Evolutionary conservation across 30 jellyfish, hydroid and myxozoan genomes (phyloP).

Genomic region (Pelagia noctiluca): DNA sequence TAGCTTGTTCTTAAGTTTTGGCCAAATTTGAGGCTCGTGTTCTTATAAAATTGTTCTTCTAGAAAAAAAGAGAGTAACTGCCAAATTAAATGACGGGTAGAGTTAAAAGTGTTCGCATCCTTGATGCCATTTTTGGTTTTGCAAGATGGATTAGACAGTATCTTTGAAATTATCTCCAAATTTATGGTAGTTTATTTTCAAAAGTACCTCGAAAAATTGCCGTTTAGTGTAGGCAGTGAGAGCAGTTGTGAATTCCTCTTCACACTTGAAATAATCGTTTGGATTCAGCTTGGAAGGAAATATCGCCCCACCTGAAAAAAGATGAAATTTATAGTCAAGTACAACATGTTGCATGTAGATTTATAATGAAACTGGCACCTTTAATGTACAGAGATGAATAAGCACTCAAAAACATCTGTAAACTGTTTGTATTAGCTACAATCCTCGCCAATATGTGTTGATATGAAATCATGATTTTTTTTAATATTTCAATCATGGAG

Average conservation of each 20-base stretch:
- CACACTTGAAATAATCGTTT: slow-evolving; percentile 73
- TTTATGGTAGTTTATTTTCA: not conserved
- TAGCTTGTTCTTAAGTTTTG: too few species aligned
- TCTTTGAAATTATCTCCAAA: too few species aligned
- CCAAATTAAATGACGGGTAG: not conserved
- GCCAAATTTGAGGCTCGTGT: not conserved
- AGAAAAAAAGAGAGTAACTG: not conserved
- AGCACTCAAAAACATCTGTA: not conserved
- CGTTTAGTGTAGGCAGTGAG: slow-evolving; percentile 79
- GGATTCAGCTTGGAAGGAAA: slow-evolving; percentile 60
- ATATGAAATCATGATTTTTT: not conserved
- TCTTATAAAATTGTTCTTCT: not conserved
- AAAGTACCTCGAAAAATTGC: slow-evolving; percentile 91
- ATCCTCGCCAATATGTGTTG: not conserved
- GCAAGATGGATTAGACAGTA: not conserved
- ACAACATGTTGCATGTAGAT: too few species aligned
- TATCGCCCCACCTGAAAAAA: slow-evolving; percentile 18
- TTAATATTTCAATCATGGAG: not conserved
- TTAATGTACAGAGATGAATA: too few species aligned
- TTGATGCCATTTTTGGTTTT: not conserved
- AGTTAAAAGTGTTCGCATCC: not conserved
- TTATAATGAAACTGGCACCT: too few species aligned
- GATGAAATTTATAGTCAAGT: not conserved
- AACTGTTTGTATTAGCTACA: not conserved
- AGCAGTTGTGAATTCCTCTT: slow-evolving; percentile 82